Evolutionary conservation across 2,888 invertebrate genomes (phyloP).

Genomic region (Orthonevra nobilis): DNA sequence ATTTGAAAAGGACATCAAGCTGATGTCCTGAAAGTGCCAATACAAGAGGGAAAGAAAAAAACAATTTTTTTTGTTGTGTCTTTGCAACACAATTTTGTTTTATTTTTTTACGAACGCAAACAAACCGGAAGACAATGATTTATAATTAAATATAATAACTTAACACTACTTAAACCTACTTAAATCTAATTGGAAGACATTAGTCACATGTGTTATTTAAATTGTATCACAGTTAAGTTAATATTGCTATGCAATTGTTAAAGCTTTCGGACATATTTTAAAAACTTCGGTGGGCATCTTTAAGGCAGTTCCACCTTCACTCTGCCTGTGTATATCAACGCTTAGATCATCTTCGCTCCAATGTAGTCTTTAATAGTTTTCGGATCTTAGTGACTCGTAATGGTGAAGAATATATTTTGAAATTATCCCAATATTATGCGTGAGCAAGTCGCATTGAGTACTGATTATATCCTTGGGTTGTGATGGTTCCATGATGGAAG

Average conservation of each 20-base stretch:
- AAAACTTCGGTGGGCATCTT: neutral
- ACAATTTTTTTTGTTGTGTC: constrained; percentile 10
- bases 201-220: neutral
- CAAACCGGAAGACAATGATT: constrained; percentile 56
- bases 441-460: no score
- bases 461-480: no score
- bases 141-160: neutral
- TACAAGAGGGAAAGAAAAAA: constrained; percentile 3
- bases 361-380: no score
- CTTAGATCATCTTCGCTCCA: neutral
- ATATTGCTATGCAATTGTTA: constrained; percentile 43
- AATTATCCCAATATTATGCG: no score
- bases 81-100: neutral
- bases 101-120: constrained; percentile 36
- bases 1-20: neutral
- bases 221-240: constrained; percentile 29
- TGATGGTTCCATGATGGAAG: no score
- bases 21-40: neutral
- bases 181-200: constrained; percentile 45
- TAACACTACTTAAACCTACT: neutral
- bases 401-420: no score
- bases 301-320: constrained; percentile 30
- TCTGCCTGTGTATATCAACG: neutral
- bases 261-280: constrained; percentile 28
- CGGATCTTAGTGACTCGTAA: no score